Conservation (phyloP, 1,140 invertebrate genomes). For the Hyles euphorbiae region DNA sequence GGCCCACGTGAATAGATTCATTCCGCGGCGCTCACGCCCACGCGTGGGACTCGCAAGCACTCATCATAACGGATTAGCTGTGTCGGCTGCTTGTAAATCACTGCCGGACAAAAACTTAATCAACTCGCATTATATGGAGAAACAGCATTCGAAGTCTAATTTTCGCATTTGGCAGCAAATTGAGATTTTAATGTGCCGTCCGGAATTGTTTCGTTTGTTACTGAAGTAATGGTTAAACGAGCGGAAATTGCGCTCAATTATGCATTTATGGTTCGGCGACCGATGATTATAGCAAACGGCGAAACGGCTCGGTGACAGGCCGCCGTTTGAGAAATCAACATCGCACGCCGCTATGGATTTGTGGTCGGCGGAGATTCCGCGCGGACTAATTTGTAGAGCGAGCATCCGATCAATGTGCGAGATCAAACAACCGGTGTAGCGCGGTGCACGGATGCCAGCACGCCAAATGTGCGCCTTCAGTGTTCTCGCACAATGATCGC, state of each 20-base stretch:
- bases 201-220: too few relatives aligned
- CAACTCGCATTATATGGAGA: too few relatives aligned
- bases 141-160: too few relatives aligned
- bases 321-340: conserved; percentile 15
- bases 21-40: conserved; percentile 28
- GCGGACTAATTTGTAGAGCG: conserved; percentile 20
- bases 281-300: conserved; percentile 23
- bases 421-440: conserved; percentile 30
- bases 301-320: conserved; percentile 6
- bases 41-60: conserved; percentile 23
- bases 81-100: conserved; percentile 28
- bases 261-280: conserved; percentile 31
- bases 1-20: conserved; percentile 41
- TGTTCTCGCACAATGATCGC: conserved; percentile 18
- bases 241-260: conserved; percentile 49
- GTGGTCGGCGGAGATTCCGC: conserved; percentile 9
- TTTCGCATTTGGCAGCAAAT: too few relatives aligned
- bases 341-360: conserved; percentile 10
- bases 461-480: conserved; percentile 36
- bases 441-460: conserved; percentile 23
- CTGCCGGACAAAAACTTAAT: conserved; percentile 18
- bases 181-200: too few relatives aligned
- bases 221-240: conserved; percentile 35
- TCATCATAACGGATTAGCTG: conserved; percentile 32
- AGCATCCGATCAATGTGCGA: conserved; percentile 25